Evolutionary conservation across 2,888 invertebrate genomes (phyloP).

Genomic region (Mythimna pallens): DNA sequence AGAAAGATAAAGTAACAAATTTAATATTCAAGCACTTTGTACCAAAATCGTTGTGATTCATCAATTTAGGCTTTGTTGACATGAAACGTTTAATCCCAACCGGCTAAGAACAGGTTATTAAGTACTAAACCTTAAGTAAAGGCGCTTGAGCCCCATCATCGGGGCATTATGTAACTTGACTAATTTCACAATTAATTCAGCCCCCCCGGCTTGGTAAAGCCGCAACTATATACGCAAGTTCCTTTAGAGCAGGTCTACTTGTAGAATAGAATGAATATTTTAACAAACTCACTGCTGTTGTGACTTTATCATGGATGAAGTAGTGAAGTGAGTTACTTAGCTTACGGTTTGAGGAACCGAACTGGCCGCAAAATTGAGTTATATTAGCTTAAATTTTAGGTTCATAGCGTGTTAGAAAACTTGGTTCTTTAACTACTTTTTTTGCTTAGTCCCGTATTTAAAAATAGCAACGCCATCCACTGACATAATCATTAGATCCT

Average conservation of each 20-base stretch:
- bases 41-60: slow-evolving; percentile 49
- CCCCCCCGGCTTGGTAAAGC: slow-evolving; percentile 60
- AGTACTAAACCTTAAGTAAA: slow-evolving; percentile 74
- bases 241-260: slow-evolving; percentile 27
- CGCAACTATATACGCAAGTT: slow-evolving; percentile 63
- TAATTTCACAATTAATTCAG: slow-evolving; percentile 73
- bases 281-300: slow-evolving; percentile 20
- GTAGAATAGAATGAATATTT: slow-evolving; percentile 54
- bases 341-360: background rate
- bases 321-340: slow-evolving; percentile 10
- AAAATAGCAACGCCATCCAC: too few species aligned
- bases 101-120: slow-evolving; percentile 73
- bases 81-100: slow-evolving; percentile 65
- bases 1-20: slow-evolving; percentile 19
- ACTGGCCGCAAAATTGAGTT: too few species aligned
- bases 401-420: too few species aligned
- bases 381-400: too few species aligned
- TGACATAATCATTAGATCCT: too few species aligned
- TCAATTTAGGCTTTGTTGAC: slow-evolving; percentile 62
- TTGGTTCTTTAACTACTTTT: too few species aligned
- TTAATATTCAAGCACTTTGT: slow-evolving; percentile 31
- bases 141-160: slow-evolving; percentile 65
- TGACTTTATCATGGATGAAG: slow-evolving; percentile 16
- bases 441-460: too few species aligned
- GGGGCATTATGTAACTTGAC: slow-evolving; percentile 68